These are phyloP conservation scores for Pachyrhynchus sulphureomaculatus DNA, from an alignment of 1,140 invertebrate species.

Conservation along the genomic window DNA sequence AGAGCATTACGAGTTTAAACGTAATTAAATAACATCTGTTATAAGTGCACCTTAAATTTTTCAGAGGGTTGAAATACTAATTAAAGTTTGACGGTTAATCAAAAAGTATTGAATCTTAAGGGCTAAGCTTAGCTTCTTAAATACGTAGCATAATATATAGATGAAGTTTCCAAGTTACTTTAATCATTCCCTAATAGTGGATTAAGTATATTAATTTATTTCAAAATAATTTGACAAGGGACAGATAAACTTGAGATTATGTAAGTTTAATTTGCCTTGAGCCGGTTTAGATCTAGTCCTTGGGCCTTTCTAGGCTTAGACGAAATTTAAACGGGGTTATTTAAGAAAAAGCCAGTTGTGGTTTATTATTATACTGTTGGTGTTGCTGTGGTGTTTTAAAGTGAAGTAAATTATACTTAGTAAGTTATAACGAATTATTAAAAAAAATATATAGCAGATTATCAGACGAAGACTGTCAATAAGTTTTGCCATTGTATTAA, in stretches of 20 bases:
- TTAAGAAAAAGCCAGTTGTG: no score
- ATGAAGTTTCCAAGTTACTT: constrained; percentile 25
- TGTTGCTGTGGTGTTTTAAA: no score
- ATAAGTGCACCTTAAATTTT: no score
- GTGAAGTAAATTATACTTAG: no score
- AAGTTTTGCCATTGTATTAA: no score
- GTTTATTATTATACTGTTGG: no score
- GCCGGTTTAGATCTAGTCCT: neutral
- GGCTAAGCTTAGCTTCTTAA: constrained; percentile 15
- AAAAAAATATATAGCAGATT: no score
- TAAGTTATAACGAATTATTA: no score
- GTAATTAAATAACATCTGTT: no score
- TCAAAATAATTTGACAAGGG: constrained; percentile 31
- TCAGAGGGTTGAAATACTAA: neutral
- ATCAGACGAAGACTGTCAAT: no score
- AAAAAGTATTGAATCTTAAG: constrained; percentile 18
- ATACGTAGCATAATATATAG: constrained; percentile 22
- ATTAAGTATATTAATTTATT: constrained; percentile 31
- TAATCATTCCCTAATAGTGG: constrained; percentile 26
- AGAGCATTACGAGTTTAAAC: no score
- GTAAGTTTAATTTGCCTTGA: constrained; percentile 28
- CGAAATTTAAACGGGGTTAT: neutral
- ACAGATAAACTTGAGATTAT: constrained; percentile 33
- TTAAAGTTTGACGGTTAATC: constrained; percentile 10
- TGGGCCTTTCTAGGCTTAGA: neutral